Percentiles rank a stretch among this genome's conserved stretches.
phyloP scores from a whole-genome alignment of 2,113 vertebrate species.

The Oriolus oriolus region DNA sequence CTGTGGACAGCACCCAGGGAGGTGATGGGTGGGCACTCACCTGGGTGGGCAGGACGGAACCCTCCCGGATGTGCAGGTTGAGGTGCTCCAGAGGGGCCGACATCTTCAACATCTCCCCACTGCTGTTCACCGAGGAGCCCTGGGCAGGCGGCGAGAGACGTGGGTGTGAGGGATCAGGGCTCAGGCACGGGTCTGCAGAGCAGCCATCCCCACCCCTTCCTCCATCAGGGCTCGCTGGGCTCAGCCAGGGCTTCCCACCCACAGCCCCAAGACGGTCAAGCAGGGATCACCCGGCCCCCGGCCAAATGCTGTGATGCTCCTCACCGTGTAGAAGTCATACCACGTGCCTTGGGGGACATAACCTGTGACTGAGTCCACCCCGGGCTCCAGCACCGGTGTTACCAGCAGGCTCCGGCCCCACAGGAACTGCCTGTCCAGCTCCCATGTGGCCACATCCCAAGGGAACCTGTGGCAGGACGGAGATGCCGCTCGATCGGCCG shows the following conservation, averaged over 20 bases:
- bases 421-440: slow-evolving; percentile 83
- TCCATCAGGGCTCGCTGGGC: not conserved
- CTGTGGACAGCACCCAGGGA: not conserved
- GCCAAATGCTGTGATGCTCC: fast-evolving
- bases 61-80: slow-evolving; percentile 84
- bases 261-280: fast-evolving
- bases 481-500: fast-evolving
- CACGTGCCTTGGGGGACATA: slow-evolving; percentile 82
- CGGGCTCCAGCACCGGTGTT: slow-evolving; percentile 79
- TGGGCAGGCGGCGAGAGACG: not conserved
- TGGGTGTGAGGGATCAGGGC: fast-evolving
- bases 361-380: slow-evolving; percentile 69
- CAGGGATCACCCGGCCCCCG: fast-evolving
- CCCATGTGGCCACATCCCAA: slow-evolving; percentile 71
- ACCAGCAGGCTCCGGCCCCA: slow-evolving; percentile 84
- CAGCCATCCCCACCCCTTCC: not conserved
- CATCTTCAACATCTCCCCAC: slow-evolving; percentile 77
- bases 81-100: slow-evolving; percentile 81
- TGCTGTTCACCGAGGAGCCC: slow-evolving; percentile 76
- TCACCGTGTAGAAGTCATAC: slow-evolving; percentile 86
- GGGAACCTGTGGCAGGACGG: slow-evolving; percentile 70
- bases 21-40: slow-evolving; percentile 15
- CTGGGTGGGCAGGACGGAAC: slow-evolving; percentile 80
- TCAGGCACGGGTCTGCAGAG: fast-evolving
- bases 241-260: not conserved